Percentiles rank a stretch among this genome's conserved stretches.
Conservation (phyloP, 1,140 invertebrate genomes). For the Caenorhabditis brenneri region DNA sequence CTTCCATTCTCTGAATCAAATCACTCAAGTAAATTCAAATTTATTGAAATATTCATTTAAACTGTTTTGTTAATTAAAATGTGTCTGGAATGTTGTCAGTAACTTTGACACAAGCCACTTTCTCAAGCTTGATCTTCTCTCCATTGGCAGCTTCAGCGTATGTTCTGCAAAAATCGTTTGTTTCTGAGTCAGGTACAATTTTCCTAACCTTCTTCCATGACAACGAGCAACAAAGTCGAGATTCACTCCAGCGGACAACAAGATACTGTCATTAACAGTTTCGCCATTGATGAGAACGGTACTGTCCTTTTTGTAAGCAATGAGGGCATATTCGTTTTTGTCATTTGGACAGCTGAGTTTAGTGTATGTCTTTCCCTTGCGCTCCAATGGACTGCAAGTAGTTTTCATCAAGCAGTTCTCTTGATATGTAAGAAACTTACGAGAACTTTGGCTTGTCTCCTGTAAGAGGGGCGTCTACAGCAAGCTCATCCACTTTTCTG, state of each 20-base stretch:
- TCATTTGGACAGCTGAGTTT: background rate
- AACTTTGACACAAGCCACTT: background rate
- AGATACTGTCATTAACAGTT: background rate
- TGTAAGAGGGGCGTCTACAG: background rate
- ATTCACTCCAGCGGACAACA: background rate
- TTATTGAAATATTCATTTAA: too few relatives aligned
- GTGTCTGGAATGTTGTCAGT: too few relatives aligned
- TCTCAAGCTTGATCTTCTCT: background rate
- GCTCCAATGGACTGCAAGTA: background rate
- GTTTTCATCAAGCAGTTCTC: background rate
- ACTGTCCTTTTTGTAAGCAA: background rate
- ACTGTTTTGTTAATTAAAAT: too few relatives aligned
- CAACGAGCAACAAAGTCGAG: background rate
- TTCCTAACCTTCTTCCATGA: background rate
- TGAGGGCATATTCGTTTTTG: background rate
- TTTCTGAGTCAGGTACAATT: background rate
- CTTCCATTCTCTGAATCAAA: too few relatives aligned
- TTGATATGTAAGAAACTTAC: background rate
- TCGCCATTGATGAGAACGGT: background rate
- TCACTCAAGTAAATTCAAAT: too few relatives aligned
- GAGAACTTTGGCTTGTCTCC: background rate
- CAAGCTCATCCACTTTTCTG: background rate
- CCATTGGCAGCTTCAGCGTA: background rate
- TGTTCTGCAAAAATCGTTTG: background rate
- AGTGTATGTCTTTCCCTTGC: background rate